Percentiles rank a stretch among this genome's conserved stretches.
phyloP scores from a whole-genome alignment of 2,888 invertebrate species.

The Hypomecis atomaria region DNA sequence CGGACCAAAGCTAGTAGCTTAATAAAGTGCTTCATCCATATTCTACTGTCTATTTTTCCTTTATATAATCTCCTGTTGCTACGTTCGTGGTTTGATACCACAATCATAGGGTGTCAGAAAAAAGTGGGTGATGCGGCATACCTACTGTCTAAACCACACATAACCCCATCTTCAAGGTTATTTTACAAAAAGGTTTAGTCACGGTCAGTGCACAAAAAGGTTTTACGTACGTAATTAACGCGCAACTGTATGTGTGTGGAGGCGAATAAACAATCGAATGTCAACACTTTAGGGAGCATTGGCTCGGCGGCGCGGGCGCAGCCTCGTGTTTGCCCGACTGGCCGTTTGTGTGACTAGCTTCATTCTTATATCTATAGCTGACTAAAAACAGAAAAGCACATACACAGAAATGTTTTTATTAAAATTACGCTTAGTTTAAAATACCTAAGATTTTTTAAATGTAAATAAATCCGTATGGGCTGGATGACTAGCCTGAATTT shows the following conservation, averaged over 20 bases:
- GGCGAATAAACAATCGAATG: constrained; percentile 76
- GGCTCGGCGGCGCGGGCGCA: constrained; percentile 61
- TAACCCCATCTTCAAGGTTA: constrained; percentile 20
- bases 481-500: no score
- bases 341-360: constrained; percentile 20
- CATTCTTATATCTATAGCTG: constrained; percentile 14
- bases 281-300: constrained; percentile 81
- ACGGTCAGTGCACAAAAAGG: constrained; percentile 46
- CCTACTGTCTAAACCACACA: neutral
- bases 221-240: constrained; percentile 67
- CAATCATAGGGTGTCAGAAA: no score
- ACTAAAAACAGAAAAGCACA: neutral
- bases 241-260: constrained; percentile 73
- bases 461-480: no score
- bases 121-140: neutral
- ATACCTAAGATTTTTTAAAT: no score
- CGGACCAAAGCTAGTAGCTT: no score
- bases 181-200: constrained; percentile 20
- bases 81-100: no score
- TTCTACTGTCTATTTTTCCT: no score
- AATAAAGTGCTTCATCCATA: no score
- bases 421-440: no score
- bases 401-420: no score
- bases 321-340: constrained; percentile 45
- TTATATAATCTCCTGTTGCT: no score